Evolutionary conservation across 2,797 vertebrate species (phyloP).

Genomic region (Allobates femoralis): DNA sequence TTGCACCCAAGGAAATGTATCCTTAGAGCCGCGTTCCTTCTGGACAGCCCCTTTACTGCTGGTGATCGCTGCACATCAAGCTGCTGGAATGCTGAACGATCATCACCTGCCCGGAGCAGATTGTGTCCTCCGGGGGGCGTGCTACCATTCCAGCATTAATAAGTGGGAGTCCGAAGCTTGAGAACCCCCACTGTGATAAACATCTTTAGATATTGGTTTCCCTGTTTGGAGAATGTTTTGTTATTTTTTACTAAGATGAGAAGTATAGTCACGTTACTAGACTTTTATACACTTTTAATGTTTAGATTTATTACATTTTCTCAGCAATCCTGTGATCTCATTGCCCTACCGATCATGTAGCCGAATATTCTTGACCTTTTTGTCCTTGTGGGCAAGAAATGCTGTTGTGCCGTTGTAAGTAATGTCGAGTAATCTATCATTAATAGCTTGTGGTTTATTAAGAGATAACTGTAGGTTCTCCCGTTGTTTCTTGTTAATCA

Average conservation of each 20-base stretch:
- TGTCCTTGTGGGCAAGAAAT: constrained; percentile 73
- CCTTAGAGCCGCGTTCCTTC: too few species aligned
- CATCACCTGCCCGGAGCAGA: too few species aligned
- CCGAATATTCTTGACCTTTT: constrained; percentile 69
- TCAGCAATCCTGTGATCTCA: not conserved
- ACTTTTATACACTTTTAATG: not conserved
- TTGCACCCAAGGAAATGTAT: too few species aligned
- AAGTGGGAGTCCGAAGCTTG: too few species aligned
- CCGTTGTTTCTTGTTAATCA: constrained; percentile 64
- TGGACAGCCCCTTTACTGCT: too few species aligned
- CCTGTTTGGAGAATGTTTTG: too few species aligned
- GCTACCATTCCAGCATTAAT: too few species aligned
- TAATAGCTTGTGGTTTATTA: constrained; percentile 73
- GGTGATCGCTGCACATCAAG: too few species aligned
- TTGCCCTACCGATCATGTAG: constrained; percentile 62
- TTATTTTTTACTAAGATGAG: not conserved
- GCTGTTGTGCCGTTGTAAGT: constrained; percentile 67
- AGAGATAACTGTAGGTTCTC: constrained; percentile 62
- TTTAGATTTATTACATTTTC: not conserved
- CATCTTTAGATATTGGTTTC: too few species aligned
- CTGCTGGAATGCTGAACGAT: too few species aligned
- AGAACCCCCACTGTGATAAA: too few species aligned
- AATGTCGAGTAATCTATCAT: constrained; percentile 71
- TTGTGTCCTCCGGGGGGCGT: too few species aligned
- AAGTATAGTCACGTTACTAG: not conserved